A percentile compares a stretch with the other conserved stretches of the same genome.
These are phyloP conservation scores for Cervus canadensis DNA, from an alignment of 2,113 vertebrate species.

Conservation along the genomic window DNA sequence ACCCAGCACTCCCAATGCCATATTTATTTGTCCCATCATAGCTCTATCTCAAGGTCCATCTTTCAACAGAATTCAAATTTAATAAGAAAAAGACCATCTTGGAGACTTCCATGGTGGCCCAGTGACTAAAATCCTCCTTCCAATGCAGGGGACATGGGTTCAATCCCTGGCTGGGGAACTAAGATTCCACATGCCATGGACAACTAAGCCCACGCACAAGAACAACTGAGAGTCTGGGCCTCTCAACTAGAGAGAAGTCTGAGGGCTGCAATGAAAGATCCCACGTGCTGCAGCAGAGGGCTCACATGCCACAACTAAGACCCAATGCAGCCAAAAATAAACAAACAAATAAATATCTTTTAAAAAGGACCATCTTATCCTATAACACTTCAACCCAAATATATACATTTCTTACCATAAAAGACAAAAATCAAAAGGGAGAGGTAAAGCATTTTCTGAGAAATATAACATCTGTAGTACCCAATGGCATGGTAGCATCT, in stretches of 20 bases:
- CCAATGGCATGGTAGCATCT: not conserved
- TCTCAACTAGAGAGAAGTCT: not conserved
- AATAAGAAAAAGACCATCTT: not conserved
- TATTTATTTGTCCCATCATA: not conserved
- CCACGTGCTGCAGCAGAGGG: not conserved
- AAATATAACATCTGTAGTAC: not conserved
- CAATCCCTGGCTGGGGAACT: not conserved
- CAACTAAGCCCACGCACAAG: not conserved
- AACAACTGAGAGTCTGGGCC: not conserved
- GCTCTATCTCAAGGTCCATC: not conserved
- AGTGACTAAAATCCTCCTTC: not conserved
- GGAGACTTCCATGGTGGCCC: not conserved
- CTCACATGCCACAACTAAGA: not conserved
- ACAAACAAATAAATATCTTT: not conserved
- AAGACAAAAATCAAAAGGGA: not conserved
- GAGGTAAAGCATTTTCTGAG: not conserved
- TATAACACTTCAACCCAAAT: not conserved
- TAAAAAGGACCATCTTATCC: not conserved
- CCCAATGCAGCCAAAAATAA: not conserved
- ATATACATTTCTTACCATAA: not conserved
- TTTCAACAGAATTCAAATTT: not conserved
- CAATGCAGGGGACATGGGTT: not conserved
- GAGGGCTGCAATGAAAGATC: not conserved
- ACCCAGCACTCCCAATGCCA: not conserved
- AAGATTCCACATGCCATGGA: not conserved